These are phyloP conservation scores for Drosophila murphyi DNA, from an alignment of 1,140 invertebrate genomes.

Conservation along the genomic window DNA sequence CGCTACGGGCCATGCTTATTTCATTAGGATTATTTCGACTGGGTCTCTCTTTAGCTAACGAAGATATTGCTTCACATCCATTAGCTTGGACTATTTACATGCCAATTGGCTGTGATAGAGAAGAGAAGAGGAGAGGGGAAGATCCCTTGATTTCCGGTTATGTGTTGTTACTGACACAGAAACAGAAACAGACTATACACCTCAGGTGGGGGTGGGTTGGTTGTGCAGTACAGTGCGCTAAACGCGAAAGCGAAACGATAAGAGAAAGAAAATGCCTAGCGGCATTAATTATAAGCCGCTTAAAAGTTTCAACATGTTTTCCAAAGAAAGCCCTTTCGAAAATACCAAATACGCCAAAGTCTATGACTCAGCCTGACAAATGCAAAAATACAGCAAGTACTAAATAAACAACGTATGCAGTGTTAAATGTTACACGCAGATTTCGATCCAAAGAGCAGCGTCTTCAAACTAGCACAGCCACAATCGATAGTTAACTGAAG, in stretches of 20 bases:
- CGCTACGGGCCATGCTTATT: conserved; percentile 80
- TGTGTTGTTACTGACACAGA: conserved; percentile 48
- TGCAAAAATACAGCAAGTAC: conserved; percentile 34
- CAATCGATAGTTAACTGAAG: conserved; percentile 25
- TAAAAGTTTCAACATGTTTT: conserved; percentile 83
- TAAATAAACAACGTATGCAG: conserved; percentile 27
- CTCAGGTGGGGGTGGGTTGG: background rate
- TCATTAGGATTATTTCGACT: conserved; percentile 80
- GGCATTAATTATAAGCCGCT: conserved; percentile 82
- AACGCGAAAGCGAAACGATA: conserved; percentile 55
- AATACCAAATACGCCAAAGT: conserved; percentile 22
- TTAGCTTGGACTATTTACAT: conserved; percentile 14
- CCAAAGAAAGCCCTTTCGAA: conserved; percentile 61
- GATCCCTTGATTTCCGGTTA: conserved; percentile 68
- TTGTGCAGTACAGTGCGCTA: conserved; percentile 19
- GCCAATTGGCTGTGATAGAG: background rate
- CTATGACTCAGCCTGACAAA: conserved; percentile 30
- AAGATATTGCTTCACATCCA: background rate
- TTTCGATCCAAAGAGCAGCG: conserved; percentile 1
- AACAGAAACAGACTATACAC: conserved; percentile 3
- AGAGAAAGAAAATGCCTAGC: conserved; percentile 76
- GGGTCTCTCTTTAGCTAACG: conserved; percentile 37
- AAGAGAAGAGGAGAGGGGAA: conserved; percentile 5
- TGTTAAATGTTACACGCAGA: background rate
- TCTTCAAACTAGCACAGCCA: conserved; percentile 17